These are phyloP conservation scores for Drosophila repletoides DNA, from an alignment of 1,140 invertebrate genomes.

Conservation along the genomic window DNA sequence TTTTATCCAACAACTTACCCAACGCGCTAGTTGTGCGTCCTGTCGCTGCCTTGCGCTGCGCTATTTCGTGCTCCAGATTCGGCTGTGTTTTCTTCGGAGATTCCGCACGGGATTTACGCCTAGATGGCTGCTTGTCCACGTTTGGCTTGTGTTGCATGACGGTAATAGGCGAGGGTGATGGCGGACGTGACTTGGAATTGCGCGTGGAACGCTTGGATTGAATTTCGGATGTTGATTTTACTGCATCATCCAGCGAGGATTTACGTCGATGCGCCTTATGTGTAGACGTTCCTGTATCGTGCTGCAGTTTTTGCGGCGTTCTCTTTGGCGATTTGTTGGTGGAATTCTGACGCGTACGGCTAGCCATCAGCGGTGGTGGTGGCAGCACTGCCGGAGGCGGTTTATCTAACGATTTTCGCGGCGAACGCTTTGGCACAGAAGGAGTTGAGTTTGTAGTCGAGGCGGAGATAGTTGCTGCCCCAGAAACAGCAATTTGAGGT, in stretches of 20 bases:
- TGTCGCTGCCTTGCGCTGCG: conserved; percentile 68
- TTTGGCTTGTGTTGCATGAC: too few species aligned
- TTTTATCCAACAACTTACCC: conserved; percentile 73
- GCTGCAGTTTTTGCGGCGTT: conserved; percentile 46
- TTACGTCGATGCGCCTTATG: conserved; percentile 43
- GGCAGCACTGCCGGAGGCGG: conserved; percentile 16
- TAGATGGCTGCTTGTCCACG: conserved; percentile 43
- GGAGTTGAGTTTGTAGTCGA: conserved; percentile 12
- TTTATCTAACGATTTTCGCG: conserved; percentile 70
- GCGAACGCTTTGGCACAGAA: conserved; percentile 67
- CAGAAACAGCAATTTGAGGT: not conserved
- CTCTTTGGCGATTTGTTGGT: conserved; percentile 70
- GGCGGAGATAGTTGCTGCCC: not conserved
- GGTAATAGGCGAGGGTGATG: not conserved
- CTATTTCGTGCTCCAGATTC: conserved; percentile 70
- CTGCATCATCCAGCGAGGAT: conserved; percentile 50
- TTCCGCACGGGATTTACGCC: conserved; percentile 57
- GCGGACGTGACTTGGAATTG: conserved; percentile 31
- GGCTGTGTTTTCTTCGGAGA: conserved; percentile 57
- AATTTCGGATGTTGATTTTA: conserved; percentile 28
- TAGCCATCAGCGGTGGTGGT: conserved; percentile 8
- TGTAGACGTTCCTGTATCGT: conserved; percentile 22
- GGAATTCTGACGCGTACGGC: conserved; percentile 67
- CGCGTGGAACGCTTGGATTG: conserved; percentile 61
- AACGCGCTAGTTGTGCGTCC: conserved; percentile 54